Percentiles rank a stretch among this genome's conserved stretches.
These are phyloP conservation scores for Decapterus maruadsi DNA, from an alignment of 2,797 vertebrate species.

Conservation along the genomic window DNA sequence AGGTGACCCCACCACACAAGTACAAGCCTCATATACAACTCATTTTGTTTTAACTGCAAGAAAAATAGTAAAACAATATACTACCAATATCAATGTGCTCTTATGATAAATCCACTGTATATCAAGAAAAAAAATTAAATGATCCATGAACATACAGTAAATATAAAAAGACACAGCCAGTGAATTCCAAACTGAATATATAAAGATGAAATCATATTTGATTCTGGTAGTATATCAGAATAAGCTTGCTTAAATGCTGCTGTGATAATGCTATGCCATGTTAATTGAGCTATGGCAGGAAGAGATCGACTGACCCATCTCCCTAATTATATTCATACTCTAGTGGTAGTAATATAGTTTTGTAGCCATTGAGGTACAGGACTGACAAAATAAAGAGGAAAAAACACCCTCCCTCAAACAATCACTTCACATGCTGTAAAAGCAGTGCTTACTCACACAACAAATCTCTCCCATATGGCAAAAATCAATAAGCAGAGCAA, in stretches of 20 bases:
- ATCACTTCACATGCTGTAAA: slow-evolving; percentile 69
- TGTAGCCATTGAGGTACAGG: slow-evolving; percentile 20
- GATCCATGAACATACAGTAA: neutral
- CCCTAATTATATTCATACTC: neutral
- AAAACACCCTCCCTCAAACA: slow-evolving; percentile 52
- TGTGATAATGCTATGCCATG: neutral
- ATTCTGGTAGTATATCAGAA: neutral
- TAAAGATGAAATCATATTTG: neutral
- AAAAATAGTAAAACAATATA: neutral
- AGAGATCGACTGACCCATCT: slow-evolving; percentile 10
- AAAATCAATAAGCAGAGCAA: slow-evolving; percentile 81
- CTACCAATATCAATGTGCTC: neutral
- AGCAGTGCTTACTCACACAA: slow-evolving; percentile 70
- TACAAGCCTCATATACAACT: neutral
- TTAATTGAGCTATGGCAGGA: neutral
- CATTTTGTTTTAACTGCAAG: no score
- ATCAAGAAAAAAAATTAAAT: neutral
- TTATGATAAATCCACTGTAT: neutral
- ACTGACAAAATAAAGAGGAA: slow-evolving; percentile 25
- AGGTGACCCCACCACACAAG: neutral
- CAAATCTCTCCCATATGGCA: slow-evolving; percentile 75
- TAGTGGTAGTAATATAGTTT: slow-evolving; percentile 12
- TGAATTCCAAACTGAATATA: neutral
- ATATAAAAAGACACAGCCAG: neutral
- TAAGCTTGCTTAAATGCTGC: neutral